Conservation (phyloP, 2,113 vertebrate genomes). For the Osmerus mordax region DNA sequence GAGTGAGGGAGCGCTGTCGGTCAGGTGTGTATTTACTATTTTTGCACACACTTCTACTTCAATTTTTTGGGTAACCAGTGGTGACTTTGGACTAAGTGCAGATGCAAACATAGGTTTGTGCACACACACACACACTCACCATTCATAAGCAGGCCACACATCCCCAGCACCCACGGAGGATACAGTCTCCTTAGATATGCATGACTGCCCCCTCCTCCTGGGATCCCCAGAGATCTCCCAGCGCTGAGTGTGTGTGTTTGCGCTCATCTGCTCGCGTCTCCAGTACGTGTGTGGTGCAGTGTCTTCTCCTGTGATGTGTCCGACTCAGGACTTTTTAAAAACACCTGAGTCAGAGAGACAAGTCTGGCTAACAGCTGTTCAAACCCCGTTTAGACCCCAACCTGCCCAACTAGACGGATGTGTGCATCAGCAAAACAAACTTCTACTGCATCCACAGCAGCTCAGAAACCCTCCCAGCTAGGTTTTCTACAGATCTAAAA, state of each 20-base stretch:
- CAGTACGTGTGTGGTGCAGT: not conserved
- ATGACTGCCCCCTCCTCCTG: slow-evolving; percentile 8
- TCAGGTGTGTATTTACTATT: slow-evolving; percentile 1
- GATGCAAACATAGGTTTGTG: not conserved
- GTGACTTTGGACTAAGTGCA: not conserved
- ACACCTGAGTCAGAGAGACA: slow-evolving; percentile 27
- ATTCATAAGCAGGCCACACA: slow-evolving; percentile 1
- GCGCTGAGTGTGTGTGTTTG: slow-evolving; percentile 7
- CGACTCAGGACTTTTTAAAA: slow-evolving; percentile 36
- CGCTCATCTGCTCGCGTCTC: not conserved
- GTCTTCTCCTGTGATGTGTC: slow-evolving; percentile 15
- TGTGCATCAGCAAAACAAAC: slow-evolving; percentile 4
- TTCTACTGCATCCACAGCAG: too few species aligned
- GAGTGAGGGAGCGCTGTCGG: too few species aligned
- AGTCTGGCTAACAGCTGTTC: slow-evolving; percentile 22
- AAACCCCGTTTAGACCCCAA: slow-evolving; percentile 20
- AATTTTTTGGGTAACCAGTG: too few species aligned
- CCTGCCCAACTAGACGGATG: slow-evolving; percentile 8
- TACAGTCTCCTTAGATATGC: slow-evolving; percentile 15
- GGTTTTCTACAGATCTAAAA: too few species aligned
- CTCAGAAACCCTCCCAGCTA: not conserved
- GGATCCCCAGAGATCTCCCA: not conserved
- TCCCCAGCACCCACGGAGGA: not conserved
- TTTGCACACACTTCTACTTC: not conserved
- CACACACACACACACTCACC: slow-evolving; percentile 1